Evolutionary conservation across 2,113 vertebrate genomes (phyloP).

Genomic region (Emydocephalus ijimae): DNA sequence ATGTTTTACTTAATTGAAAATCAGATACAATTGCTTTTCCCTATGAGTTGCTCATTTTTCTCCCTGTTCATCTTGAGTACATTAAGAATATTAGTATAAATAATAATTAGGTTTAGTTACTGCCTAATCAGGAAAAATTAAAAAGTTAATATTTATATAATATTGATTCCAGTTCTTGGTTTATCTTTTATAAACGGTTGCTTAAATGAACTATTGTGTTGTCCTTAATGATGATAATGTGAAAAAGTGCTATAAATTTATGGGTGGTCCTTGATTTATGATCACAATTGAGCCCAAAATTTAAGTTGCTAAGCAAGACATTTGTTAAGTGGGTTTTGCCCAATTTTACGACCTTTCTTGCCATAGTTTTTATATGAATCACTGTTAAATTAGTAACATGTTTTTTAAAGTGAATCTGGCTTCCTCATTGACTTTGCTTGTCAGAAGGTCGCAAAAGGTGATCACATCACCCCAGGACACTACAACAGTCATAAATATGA

Average conservation of each 20-base stretch:
- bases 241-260: neutral
- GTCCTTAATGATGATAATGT: neutral
- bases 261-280: neutral
- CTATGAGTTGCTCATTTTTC: neutral
- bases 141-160: neutral
- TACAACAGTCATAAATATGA: neutral
- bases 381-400: neutral
- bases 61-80: neutral
- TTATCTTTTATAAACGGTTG: neutral
- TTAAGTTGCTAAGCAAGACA: neutral
- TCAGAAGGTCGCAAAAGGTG: neutral
- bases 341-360: neutral
- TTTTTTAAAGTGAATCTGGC: neutral
- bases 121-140: neutral
- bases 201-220: neutral
- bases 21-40: neutral
- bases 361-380: neutral
- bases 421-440: neutral
- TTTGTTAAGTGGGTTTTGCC: neutral
- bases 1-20: neutral
- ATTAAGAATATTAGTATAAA: neutral
- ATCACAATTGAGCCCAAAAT: neutral
- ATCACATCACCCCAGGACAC: neutral
- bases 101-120: neutral
- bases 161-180: neutral